Evolutionary conservation across 1,140 invertebrate genomes (phyloP), one percentile per base, ranked within the genome.

Genomic region (Aphidius ervi): DNA sequence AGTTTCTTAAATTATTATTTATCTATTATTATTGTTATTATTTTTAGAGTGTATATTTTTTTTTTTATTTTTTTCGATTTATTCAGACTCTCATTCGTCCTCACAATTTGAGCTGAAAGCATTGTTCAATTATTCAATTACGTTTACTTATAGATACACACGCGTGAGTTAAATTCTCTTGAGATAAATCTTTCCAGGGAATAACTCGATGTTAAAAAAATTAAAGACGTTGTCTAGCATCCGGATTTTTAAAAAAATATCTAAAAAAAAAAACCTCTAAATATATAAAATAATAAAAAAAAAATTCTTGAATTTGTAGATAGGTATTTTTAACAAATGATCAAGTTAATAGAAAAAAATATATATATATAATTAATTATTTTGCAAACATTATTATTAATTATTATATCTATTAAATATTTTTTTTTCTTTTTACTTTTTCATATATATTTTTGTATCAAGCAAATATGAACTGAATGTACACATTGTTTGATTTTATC

Each of bases 71-170:
- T 54, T 37, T 54, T 37, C 39, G 39, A 54, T 54, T 54, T 54
- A n/a, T 54, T 6, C 39, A 37, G 37, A 39, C 61, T 64, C 63
- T 64, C 69, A 58, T 61, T 60, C 63, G 50, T 46, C 47, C 48
- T 56, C 42, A 58, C 62, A 61, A 66, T 63, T 62, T 58, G 46
- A 63, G 70, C 69, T 71, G 67, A 72, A 70, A 72, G 70, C 70
- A 71, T 70, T 66, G 64, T 66, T 72, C 66, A 71, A 72, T 72
- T 72, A 72, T 72, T 72, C 70, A 72, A 70, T 72, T 71, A 72
- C 68, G 65, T 60, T 63, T 66, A 68, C 70, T 71, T 70, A 69
- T 68, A 68, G 70, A 31, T 31, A 31, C 23, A 31, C 65, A 63
- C 68, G 63, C 64, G 58, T 58, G 57, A 58, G 45, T 65, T 40